A percentile compares a stretch with the other conserved stretches of the same genome.
Evolutionary conservation across 2,113 vertebrate species (phyloP).

Genomic region (Paralichthys olivaceus): DNA sequence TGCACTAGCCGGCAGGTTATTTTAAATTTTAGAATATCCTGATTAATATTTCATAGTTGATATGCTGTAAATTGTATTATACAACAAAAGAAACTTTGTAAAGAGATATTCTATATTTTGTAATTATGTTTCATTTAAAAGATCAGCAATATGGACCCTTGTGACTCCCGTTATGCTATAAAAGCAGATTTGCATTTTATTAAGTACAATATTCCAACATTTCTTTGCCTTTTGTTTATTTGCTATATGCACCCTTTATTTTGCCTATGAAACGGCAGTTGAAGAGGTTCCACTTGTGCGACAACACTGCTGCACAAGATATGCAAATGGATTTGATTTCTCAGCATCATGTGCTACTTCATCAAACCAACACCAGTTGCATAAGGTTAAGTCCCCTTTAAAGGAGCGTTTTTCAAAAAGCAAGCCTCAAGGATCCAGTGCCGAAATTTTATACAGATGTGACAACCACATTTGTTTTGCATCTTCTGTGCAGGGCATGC

Average conservation of each 20-base stretch:
- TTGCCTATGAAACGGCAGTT: conserved; percentile 69
- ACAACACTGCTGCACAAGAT: conserved; percentile 82
- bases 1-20: conserved; percentile 94
- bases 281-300: conserved; percentile 71
- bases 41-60: conserved; percentile 90
- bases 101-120: conserved; percentile 99
- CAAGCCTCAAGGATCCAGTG: conserved; percentile 45
- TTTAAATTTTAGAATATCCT: conserved; percentile 89
- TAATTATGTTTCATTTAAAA: conserved; percentile 96
- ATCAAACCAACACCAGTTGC: conserved; percentile 57
- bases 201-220: conserved; percentile 77
- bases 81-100: conserved; percentile 91
- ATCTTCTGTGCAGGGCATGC: conserved; percentile 78
- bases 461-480: conserved; percentile 58
- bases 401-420: conserved; percentile 51
- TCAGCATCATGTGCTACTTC: conserved; percentile 45
- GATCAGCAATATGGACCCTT: conserved; percentile 97
- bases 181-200: conserved; percentile 84
- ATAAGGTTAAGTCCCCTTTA: conserved; percentile 56
- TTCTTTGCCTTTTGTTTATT: conserved; percentile 82
- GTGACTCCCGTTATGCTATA: conserved; percentile 84
- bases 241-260: conserved; percentile 81
- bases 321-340: conserved; percentile 75
- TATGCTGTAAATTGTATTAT: conserved; percentile 98
- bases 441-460: conserved; percentile 53